phyloP scores from a whole-genome alignment of 2,113 vertebrate genomes.

The Sardina pilchardus region DNA sequence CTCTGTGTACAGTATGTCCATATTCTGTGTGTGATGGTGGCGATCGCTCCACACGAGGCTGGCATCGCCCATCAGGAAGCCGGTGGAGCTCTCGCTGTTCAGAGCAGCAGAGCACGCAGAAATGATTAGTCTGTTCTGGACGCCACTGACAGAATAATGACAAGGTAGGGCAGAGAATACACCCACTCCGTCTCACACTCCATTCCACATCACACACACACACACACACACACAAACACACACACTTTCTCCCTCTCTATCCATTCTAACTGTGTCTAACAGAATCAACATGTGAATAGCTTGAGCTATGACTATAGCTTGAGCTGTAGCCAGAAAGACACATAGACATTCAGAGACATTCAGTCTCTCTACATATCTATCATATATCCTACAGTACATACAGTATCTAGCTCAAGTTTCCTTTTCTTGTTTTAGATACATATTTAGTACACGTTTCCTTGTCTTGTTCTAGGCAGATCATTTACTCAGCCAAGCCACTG shows the following conservation, averaged over 20 bases:
- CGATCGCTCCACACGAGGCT: not conserved
- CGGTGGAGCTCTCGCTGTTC: not conserved
- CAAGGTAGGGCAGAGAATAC: not conserved
- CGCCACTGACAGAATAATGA: not conserved
- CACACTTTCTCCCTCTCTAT: not conserved
- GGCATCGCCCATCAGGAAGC: not conserved
- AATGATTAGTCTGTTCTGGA: not conserved
- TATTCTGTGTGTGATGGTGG: not conserved
- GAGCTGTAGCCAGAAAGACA: no score
- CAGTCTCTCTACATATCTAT: no score
- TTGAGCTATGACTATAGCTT: no score
- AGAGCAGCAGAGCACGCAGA: not conserved
- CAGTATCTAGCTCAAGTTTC: not conserved
- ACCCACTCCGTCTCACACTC: not conserved
- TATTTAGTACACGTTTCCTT: not conserved
- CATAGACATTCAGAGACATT: no score
- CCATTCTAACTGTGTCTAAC: not conserved
- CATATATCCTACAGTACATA: no score
- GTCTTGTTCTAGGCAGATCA: not conserved
- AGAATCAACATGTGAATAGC: not conserved
- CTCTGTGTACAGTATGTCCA: no score
- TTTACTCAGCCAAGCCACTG: not conserved
- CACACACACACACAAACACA: conserved; percentile 18
- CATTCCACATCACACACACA: conserved; percentile 5
- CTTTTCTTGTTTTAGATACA: no score